Base-by-base conservation (phyloP, 2,888 invertebrate species). In the Andrena bucephala region DNA sequence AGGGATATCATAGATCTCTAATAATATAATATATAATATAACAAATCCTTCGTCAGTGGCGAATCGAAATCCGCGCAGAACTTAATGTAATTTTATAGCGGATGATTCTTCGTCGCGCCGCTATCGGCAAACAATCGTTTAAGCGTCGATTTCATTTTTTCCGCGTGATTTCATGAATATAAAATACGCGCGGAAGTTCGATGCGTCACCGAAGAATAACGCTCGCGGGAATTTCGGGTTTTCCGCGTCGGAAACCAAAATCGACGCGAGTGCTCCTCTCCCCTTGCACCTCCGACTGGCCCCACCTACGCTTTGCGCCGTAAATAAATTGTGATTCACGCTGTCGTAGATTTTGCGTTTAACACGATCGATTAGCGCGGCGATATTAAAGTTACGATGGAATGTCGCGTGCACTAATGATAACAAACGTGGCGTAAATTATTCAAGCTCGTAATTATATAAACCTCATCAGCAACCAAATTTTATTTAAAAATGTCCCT, bases 161-260 rank as follows among this genome's bases (percentile, higher is more conserved):
- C 67, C 36, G 1, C 13, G n/a, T 69, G 52, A 75, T 69, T 75
- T 62, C 69, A 36, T 20, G 29, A 60, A 69, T 69, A 60, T 68
- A 75, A 62, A 60, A 31, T 24, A 59, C 31, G 16, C 20, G 20
- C 24, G 54, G 20, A 24, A 20, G 59, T 24, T 33, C 48, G 10
- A 68, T 57, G 36, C 57, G 52, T 31, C 7, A 8, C 2, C 24
- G 59, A 48, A 48, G 68, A 60, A 62, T 36, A 69, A 68, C 52
- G 60, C 50, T 42, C 59, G 31, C 60, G 36, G 60, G 60, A 27
- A 13, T 60, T 24, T 33, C 27, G 7, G 31, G 8, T 68, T 42
- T 52, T 50, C n/a, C 60, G 20, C n/a, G 8, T n/a, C 13, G 68
- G 59, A 27, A n/a, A 13, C 50, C 75, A 50, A 62, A 68, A 69